Percentiles rank a stretch among this genome's conserved stretches.
These are phyloP conservation scores for Alethe diademata DNA, from an alignment of 2,113 vertebrate genomes.

Conservation along the genomic window DNA sequence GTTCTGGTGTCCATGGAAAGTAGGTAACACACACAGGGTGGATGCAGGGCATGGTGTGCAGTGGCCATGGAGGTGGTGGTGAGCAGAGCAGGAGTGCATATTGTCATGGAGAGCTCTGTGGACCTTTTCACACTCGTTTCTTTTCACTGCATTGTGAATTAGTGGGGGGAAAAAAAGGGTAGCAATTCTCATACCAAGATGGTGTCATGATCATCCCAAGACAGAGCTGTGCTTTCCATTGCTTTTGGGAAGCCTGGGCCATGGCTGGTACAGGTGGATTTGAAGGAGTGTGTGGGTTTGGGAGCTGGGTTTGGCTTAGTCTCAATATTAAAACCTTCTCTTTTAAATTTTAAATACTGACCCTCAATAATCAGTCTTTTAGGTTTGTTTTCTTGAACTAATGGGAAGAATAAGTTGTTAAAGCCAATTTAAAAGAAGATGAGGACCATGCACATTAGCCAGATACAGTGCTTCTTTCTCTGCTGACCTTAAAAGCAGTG, in stretches of 20 bases:
- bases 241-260: neutral
- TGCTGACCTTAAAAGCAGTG: neutral
- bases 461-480: neutral
- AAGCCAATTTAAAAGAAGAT: neutral
- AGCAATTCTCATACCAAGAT: neutral
- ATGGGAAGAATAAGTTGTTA: neutral
- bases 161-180: rapidly evolving
- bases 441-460: neutral
- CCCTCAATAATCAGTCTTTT: neutral
- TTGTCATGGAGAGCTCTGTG: neutral
- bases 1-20: neutral
- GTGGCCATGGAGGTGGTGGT: rapidly evolving
- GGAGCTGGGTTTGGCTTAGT: neutral
- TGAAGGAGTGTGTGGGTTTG: neutral
- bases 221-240: neutral
- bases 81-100: neutral
- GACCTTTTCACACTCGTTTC: neutral
- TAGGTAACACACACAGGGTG: neutral
- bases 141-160: neutral
- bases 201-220: neutral
- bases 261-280: neutral
- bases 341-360: neutral
- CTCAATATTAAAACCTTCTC: neutral
- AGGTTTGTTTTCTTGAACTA: neutral
- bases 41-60: neutral